Evolutionary conservation across 2,888 invertebrate genomes (phyloP).

Genomic region (Pollenia angustigena): DNA sequence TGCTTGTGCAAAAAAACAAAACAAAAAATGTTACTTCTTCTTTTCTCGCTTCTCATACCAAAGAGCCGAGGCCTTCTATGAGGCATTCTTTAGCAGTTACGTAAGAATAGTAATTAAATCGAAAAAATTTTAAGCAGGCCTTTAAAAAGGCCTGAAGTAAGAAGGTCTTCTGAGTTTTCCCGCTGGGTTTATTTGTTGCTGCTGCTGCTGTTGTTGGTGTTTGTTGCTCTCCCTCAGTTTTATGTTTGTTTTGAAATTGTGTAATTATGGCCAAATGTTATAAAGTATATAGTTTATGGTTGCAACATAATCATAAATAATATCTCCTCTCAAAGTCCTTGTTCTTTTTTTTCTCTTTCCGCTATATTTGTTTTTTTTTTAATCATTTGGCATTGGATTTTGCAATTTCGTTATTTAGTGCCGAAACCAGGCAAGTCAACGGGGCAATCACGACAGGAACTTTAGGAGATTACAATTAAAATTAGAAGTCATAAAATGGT

Average conservation of each 20-base stretch:
- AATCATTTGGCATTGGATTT: conserved; percentile 43
- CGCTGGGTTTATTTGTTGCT: conserved; percentile 40
- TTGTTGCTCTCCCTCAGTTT: conserved; percentile 38
- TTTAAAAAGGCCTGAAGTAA: too few species aligned
- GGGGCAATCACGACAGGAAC: conserved; percentile 41
- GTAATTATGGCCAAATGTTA: conserved; percentile 76
- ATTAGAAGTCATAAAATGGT: conserved; percentile 10
- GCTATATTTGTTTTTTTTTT: conserved; percentile 12
- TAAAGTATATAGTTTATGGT: conserved; percentile 76
- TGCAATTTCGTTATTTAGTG: conserved; percentile 46
- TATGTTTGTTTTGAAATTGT: conserved; percentile 70
- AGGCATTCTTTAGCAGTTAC: too few species aligned
- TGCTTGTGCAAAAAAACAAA: too few species aligned
- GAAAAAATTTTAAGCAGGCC: too few species aligned
- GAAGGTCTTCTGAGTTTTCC: too few species aligned
- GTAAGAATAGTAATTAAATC: too few species aligned
- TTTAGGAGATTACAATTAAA: conserved; percentile 33
- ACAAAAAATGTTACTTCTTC: too few species aligned
- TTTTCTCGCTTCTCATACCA: too few species aligned
- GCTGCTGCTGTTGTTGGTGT: conserved; percentile 12
- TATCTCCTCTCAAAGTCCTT: conserved; percentile 41
- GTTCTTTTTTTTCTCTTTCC: conserved; percentile 4
- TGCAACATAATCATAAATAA: conserved; percentile 73
- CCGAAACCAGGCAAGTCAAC: conserved; percentile 25
- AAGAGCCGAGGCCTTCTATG: too few species aligned